Conservation (phyloP, 1,140 invertebrate species). For the Pteromalus puparum region DNA sequence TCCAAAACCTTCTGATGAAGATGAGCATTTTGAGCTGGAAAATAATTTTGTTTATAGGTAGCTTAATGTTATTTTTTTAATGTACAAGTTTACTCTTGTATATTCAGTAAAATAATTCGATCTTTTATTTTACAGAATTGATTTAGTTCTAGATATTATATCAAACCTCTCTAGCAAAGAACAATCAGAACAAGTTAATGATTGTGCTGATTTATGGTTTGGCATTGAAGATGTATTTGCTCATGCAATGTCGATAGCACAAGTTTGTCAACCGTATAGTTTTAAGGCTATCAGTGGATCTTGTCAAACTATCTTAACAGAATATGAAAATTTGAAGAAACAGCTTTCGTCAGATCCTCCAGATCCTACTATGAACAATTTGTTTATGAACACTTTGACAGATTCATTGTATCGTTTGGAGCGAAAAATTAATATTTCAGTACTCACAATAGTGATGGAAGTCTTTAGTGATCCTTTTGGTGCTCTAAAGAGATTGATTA, state of each 20-base stretch:
- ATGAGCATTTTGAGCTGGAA: constrained; percentile 66
- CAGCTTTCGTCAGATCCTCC: constrained; percentile 63
- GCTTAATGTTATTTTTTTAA: constrained; percentile 6
- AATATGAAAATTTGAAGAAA: constrained; percentile 70
- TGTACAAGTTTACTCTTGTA: constrained; percentile 20
- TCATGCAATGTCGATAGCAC: constrained; percentile 72
- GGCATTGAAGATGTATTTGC: constrained; percentile 71
- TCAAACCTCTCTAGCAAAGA: constrained; percentile 61
- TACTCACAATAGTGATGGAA: constrained; percentile 71
- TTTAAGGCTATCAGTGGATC: constrained; percentile 71
- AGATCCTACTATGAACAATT: constrained; percentile 66
- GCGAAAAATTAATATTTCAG: constrained; percentile 70
- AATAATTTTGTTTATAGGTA: constrained; percentile 72
- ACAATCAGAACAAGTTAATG: constrained; percentile 58
- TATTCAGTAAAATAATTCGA: neutral
- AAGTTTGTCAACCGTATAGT: constrained; percentile 71
- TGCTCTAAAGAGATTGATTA: constrained; percentile 68
- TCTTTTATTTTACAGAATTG: constrained; percentile 64
- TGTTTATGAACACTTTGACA: constrained; percentile 70
- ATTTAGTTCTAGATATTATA: constrained; percentile 68
- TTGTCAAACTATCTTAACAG: constrained; percentile 69
- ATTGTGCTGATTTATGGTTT: constrained; percentile 66
- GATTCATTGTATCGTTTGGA: constrained; percentile 71
- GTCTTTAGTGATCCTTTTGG: constrained; percentile 70
- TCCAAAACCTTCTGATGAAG: constrained; percentile 61